These are phyloP conservation scores for Oryzias curvinotus DNA, from an alignment of 2,113 vertebrate genomes.

Conservation along the genomic window DNA sequence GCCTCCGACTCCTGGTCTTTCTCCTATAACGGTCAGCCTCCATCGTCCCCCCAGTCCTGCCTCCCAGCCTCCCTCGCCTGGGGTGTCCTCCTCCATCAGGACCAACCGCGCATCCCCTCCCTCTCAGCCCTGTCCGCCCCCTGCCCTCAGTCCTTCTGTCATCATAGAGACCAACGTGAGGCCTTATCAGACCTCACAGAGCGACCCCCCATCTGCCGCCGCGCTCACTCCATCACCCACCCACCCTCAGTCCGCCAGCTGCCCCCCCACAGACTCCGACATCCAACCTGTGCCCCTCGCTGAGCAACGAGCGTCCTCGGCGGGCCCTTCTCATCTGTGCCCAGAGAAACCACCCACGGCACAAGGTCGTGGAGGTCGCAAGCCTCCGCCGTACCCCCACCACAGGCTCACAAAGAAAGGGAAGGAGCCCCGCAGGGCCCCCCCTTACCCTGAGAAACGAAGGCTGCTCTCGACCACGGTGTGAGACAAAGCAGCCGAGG, in stretches of 20 bases:
- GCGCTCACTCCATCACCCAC: conserved; percentile 11
- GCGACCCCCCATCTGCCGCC: conserved; percentile 43
- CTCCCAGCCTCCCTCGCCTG: conserved; percentile 50
- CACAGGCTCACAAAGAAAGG: conserved; percentile 47
- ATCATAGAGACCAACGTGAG: conserved; percentile 37
- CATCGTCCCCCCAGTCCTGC: conserved; percentile 41
- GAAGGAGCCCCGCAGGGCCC: conserved; percentile 65
- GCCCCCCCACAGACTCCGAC: conserved; percentile 53
- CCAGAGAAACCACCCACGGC: conserved; percentile 16
- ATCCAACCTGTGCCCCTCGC: conserved; percentile 6
- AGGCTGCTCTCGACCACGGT: conserved; percentile 79
- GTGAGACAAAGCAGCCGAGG: conserved; percentile 66
- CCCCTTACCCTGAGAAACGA: conserved; percentile 73
- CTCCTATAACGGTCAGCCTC: conserved; percentile 63
- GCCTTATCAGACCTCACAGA: conserved; percentile 37
- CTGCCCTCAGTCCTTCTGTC: conserved; percentile 56
- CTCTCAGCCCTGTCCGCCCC: conserved; percentile 43
- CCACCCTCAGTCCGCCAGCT: conserved; percentile 44
- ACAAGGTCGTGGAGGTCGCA: conserved; percentile 57
- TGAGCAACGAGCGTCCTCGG: conserved; percentile 24
- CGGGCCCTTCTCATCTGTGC: conserved; percentile 19
- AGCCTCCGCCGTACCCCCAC: conserved; percentile 77
- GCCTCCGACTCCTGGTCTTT: conserved; percentile 67
- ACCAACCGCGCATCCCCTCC: conserved; percentile 36
- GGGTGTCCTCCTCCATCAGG: conserved; percentile 38